These are phyloP conservation scores for Sebastes jordani DNA, from an alignment of 2,797 vertebrate species.

Conservation along the genomic window DNA sequence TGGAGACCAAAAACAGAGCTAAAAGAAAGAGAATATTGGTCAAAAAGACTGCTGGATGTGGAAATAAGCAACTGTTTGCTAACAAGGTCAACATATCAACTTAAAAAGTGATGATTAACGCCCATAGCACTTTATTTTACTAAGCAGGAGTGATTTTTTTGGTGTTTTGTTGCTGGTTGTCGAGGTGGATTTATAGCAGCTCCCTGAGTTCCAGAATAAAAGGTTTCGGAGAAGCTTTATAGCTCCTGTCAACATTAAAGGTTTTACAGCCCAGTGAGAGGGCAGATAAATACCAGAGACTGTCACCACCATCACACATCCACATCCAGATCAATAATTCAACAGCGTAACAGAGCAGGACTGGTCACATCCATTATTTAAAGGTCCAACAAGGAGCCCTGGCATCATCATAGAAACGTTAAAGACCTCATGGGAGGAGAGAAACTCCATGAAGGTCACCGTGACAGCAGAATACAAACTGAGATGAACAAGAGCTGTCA, in stretches of 20 bases:
- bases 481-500: background rate
- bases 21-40: background rate
- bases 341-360: conserved; percentile 32
- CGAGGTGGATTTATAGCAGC: background rate
- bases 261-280: background rate
- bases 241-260: background rate
- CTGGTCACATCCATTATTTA: conserved; percentile 46
- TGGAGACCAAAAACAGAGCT: background rate
- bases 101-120: background rate
- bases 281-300: background rate
- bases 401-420: background rate
- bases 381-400: background rate
- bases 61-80: background rate
- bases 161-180: background rate
- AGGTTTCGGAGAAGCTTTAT: background rate
- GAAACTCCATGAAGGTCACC: background rate
- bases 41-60: background rate
- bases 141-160: background rate
- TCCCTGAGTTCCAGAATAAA: background rate
- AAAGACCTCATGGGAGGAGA: background rate
- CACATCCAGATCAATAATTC: conserved; percentile 50
- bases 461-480: background rate
- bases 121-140: background rate
- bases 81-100: background rate
- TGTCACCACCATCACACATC: background rate